Evolutionary conservation across 2,113 vertebrate genomes (phyloP).

Genomic region (Anarrhichthys ocellatus): DNA sequence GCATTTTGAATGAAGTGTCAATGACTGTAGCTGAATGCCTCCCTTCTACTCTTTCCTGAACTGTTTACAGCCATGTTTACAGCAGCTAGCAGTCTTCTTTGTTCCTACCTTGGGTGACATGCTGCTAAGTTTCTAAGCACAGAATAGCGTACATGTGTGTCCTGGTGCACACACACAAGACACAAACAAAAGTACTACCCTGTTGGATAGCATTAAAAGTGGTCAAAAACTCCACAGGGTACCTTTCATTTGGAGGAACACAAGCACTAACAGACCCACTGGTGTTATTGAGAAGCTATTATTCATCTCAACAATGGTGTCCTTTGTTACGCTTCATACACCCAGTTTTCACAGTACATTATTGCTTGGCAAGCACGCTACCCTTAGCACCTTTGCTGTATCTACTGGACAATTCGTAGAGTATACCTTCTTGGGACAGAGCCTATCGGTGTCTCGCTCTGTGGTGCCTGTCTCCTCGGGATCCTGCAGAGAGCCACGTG

Average conservation of each 20-base stretch:
- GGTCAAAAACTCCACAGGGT: background rate
- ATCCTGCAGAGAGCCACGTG: constrained; percentile 67
- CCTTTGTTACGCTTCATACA: background rate
- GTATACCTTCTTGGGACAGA: constrained; percentile 62
- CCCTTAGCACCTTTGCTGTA: background rate
- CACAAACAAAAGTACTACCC: background rate
- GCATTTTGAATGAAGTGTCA: background rate
- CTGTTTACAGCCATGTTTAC: background rate
- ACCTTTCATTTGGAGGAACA: background rate
- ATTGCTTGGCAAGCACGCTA: background rate
- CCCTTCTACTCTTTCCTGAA: background rate
- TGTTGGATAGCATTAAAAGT: background rate
- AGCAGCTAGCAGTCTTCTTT: background rate
- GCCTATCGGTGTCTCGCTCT: constrained; percentile 56
- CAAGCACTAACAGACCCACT: background rate
- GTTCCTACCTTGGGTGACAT: background rate
- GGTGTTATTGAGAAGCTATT: background rate
- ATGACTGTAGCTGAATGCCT: background rate
- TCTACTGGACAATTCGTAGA: constrained; percentile 29
- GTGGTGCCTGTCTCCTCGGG: constrained; percentile 47
- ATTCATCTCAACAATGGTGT: background rate
- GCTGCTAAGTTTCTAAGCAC: too few species aligned
- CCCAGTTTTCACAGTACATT: background rate
- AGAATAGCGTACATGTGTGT: background rate
- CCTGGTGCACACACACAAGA: background rate